Evolutionary conservation across 2,888 invertebrate genomes (phyloP), one percentile per base, ranked within the genome.

Genomic region (Brassicogethes aeneus): DNA sequence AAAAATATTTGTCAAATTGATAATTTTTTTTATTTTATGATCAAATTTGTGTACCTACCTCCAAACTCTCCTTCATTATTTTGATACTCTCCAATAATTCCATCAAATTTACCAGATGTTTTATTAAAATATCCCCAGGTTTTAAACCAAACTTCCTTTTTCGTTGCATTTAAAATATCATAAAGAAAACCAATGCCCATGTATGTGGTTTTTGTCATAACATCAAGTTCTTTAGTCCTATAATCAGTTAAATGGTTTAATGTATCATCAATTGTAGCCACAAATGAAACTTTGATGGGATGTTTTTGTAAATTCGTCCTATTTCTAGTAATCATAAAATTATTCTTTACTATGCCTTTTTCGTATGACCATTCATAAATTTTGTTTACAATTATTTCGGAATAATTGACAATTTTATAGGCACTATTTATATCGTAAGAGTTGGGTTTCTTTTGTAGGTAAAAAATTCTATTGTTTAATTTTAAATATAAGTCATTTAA

Each of bases 31-130:
- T n/a, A n/a, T n/a, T n/a, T n/a, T n/a, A n/a, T n/a, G n/a, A n/a
- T n/a, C n/a, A n/a, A n/a, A n/a, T n/a, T n/a, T n/a, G n/a, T n/a
- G n/a, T n/a, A n/a, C n/a, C n/a, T n/a, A n/a, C 75, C 75, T 61
- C 76, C 76, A 41, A 77, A 69, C 47, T 79, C 78, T 2, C 73
- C 74, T 54, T 72, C 69, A 35, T 70, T 68, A 42, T 70, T 63
- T 3, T 71, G 67, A 41, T 78, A 57, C 48, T 72, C 70, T 0
- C 78, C 78, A 34, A 76, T 72, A 74, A 78, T 74, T 17, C 78
- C 77, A 54, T 68, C 76, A 73, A 75, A 78, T 17, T 45, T 41
- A 12, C 68, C 64, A 1, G 72, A 72, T 44, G 72, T 71, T 23
- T 23, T 5, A 17, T 66, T 57, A 41, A 7, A 23, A 10, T 23